These are phyloP conservation scores for Anastrepha ludens DNA, from an alignment of 1,140 invertebrate species.

Conservation along the genomic window DNA sequence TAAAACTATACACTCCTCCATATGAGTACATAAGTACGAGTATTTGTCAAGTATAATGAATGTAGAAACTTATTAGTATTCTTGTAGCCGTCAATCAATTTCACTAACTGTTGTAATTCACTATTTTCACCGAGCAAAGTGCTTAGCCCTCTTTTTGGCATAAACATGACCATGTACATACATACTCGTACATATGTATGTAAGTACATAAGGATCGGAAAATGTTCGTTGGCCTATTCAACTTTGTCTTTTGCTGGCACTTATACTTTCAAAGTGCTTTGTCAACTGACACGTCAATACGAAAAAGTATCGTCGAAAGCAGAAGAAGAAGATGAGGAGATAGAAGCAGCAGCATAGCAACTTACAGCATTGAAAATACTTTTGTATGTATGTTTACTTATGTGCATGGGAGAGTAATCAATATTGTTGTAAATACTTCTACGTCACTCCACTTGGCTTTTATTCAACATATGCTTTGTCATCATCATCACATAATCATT, in stretches of 20 bases:
- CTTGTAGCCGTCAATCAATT: conserved; percentile 44
- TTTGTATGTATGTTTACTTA: neutral
- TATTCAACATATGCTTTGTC: conserved; percentile 45
- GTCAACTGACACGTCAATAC: conserved; percentile 25
- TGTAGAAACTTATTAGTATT: conserved; percentile 32
- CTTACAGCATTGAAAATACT: conserved; percentile 1
- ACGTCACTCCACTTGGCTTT: neutral
- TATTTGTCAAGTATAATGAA: neutral
- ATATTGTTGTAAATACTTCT: neutral
- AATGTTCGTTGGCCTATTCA: too few relatives aligned
- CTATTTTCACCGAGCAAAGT: conserved; percentile 40
- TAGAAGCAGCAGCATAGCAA: neutral
- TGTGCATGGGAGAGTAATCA: neutral
- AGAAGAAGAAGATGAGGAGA: neutral
- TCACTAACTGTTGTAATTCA: conserved; percentile 25
- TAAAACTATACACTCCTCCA: neutral
- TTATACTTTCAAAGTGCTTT: conserved; percentile 32
- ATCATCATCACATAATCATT: conserved; percentile 50
- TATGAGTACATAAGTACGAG: neutral
- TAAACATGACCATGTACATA: neutral
- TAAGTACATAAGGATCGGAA: neutral
- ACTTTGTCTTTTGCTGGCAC: conserved; percentile 18
- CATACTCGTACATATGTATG: neutral
- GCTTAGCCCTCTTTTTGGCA: conserved; percentile 43
- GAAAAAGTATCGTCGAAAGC: neutral